Conservation (phyloP, 2,113 vertebrate genomes). For the Sula dactylatra region DNA sequence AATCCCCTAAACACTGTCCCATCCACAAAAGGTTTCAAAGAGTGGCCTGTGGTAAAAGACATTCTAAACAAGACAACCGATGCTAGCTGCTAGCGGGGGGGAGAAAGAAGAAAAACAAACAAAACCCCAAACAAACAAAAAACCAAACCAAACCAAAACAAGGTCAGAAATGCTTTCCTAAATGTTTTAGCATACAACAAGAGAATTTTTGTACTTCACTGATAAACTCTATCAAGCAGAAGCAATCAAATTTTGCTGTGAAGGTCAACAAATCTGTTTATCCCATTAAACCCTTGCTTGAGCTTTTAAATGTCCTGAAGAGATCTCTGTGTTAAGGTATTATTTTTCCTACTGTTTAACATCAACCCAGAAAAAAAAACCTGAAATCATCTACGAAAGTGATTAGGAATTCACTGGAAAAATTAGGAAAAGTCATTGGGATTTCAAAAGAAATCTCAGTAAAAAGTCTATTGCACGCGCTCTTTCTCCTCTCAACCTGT, state of each 20-base stretch:
- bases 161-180: background rate
- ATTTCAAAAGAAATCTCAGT: background rate
- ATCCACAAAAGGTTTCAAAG: background rate
- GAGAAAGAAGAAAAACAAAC: background rate
- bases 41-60: background rate
- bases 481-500: background rate
- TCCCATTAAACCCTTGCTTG: background rate
- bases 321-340: background rate
- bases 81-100: no score
- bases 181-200: background rate
- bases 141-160: no score
- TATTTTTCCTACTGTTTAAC: background rate
- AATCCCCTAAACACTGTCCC: background rate
- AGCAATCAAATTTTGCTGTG: background rate
- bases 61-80: background rate
- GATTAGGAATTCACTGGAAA: background rate
- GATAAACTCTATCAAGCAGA: background rate
- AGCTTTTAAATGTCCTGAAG: background rate
- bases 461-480: background rate
- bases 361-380: background rate
- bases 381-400: background rate
- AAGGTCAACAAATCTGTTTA: background rate
- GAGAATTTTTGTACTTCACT: background rate
- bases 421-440: background rate
- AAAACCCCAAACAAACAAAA: no score